These are phyloP conservation scores for Parnassius glacialis DNA, from an alignment of 2,888 invertebrate species.

Conservation along the genomic window DNA sequence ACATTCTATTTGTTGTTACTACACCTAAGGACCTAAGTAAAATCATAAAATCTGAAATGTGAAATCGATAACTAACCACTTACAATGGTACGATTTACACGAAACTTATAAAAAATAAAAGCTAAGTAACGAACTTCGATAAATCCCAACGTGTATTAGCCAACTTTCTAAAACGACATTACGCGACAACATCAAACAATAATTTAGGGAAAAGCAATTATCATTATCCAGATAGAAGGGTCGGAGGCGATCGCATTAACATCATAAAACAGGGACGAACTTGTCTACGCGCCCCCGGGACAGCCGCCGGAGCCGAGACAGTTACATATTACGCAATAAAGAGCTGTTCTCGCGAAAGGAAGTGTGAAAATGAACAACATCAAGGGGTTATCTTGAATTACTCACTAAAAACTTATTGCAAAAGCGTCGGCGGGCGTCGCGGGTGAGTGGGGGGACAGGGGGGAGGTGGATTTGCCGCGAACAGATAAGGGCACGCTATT, in stretches of 20 bases:
- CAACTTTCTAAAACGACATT: conserved; percentile 58
- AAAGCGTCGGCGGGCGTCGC: conserved; percentile 49
- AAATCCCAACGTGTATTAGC: conserved; percentile 36
- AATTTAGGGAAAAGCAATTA: conserved; percentile 80
- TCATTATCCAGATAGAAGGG: conserved; percentile 77
- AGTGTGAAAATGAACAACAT: conserved; percentile 82
- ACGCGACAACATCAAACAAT: conserved; percentile 79
- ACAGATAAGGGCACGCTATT: conserved; percentile 80
- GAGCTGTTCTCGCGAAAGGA: conserved; percentile 81
- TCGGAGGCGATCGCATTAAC: conserved; percentile 77
- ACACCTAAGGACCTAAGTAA: too few relatives aligned
- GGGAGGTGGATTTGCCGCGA: conserved; percentile 74
- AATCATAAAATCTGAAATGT: too few relatives aligned
- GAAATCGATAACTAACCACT: too few relatives aligned
- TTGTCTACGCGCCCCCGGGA: conserved; percentile 70
- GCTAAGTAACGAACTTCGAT: conserved; percentile 11
- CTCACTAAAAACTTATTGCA: conserved; percentile 81
- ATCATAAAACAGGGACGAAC: conserved; percentile 77
- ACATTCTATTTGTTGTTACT: too few relatives aligned
- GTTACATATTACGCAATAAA: conserved; percentile 81
- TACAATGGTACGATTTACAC: too few relatives aligned
- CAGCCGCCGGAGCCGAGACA: conserved; percentile 74
- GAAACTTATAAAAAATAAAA: neutral
- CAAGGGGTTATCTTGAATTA: conserved; percentile 81
- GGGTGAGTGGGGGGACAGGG: conserved; percentile 44